Base-by-base conservation (phyloP, 2,888 invertebrate species). In the Chrysomela aeneicollis region DNA sequence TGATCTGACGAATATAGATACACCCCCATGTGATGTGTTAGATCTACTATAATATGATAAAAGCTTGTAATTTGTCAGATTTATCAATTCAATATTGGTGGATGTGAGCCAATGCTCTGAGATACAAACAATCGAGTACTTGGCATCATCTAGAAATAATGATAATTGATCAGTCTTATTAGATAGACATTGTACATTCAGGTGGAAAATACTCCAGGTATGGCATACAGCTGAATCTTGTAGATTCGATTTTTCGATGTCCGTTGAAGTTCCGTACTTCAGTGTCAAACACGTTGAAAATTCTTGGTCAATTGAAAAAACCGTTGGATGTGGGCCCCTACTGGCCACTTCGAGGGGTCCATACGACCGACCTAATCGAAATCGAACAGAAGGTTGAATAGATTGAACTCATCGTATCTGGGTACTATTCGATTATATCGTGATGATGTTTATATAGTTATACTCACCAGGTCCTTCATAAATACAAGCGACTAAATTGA, bases 111-210 rank as follows among this genome's bases (percentile, higher is more conserved):
- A 50, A 21, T 50, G 50, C 17, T 52, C 52, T 4, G 52, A 52
- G 26, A 52, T 26, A 52, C 52, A 3, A 10, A 52, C 30, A 17
- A 52, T 52, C 17, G 52, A 52, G 52, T 52, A 5, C 50, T 50
- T 21, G 21, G 50, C 21, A 19, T 50, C 12, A 21, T 26, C 17
- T 10, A 22, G 12, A 21, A 10, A 52, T 52, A 30, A 52, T 52
- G 26, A 52, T 30, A 52, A 50, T 50, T 50, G 50, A 21, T 50
- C 50, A 50, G n/a, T 50, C n/a, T 18, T 19, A 21, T 50, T 50
- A 12, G 50, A 50, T 8, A 50, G n/a, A 19, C 50, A 50, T n/a
- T 50, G 50, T 50, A 50, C n/a, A 50, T 19, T 50, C 4, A 50
- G 3, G 6, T 50, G 21, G 19, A 49, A 49, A 49, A 50, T 50